phyloP scores from a whole-genome alignment of 2,888 invertebrate genomes.

The Diadromus collaris region DNA sequence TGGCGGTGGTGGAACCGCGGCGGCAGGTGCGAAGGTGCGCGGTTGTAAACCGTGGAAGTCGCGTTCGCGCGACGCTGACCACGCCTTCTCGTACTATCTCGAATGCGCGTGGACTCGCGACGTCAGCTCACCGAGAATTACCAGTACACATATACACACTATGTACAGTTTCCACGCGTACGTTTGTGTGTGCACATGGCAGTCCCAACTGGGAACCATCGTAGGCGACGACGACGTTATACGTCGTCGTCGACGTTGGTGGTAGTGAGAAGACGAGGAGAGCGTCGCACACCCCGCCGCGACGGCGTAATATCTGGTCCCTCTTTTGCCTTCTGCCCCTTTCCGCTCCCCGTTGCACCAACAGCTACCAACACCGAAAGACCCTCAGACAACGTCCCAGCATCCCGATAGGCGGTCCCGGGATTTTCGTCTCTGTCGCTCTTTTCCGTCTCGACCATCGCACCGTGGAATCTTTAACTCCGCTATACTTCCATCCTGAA shows the following conservation, averaged over 20 bases:
- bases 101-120: conserved; percentile 50
- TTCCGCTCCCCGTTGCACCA: conserved; percentile 27
- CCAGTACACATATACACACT: conserved; percentile 26
- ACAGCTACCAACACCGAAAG: conserved; percentile 31
- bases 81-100: conserved; percentile 73
- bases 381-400: conserved; percentile 45
- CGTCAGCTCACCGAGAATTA: conserved; percentile 48
- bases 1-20: conserved; percentile 55
- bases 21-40: conserved; percentile 80
- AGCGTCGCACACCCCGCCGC: conserved; percentile 41
- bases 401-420: conserved; percentile 55
- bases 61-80: conserved; percentile 68
- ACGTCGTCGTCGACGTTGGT: conserved; percentile 54
- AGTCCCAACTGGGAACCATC: conserved; percentile 55
- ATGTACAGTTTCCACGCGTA: conserved; percentile 10
- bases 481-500: conserved; percentile 24
- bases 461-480: conserved; percentile 47
- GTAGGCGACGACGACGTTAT: conserved; percentile 63
- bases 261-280: conserved; percentile 52
- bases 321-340: conserved; percentile 58
- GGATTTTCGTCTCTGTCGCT: conserved; percentile 43
- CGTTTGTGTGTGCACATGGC: background rate
- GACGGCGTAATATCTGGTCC: conserved; percentile 68
- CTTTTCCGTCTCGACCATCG: conserved; percentile 36
- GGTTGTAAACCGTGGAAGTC: conserved; percentile 59